These are phyloP conservation scores for Dryococelus australis DNA, from an alignment of 2,888 invertebrate species.

Conservation along the genomic window DNA sequence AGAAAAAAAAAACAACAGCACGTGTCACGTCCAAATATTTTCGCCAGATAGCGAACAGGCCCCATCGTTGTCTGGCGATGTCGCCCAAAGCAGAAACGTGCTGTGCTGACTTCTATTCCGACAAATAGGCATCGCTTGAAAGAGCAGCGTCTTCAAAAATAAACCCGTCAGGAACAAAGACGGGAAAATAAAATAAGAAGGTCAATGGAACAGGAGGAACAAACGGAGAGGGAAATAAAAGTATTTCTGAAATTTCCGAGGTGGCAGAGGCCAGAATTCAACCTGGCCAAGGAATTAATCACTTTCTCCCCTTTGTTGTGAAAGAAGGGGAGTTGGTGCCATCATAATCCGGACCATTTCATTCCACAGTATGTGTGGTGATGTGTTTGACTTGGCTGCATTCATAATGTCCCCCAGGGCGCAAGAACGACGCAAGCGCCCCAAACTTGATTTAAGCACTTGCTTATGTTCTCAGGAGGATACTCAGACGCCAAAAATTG, in stretches of 20 bases:
- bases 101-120: neutral
- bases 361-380: neutral
- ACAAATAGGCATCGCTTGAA: neutral
- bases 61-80: neutral
- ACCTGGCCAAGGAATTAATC: neutral
- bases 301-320: neutral
- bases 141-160: neutral
- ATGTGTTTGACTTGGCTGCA: slow-evolving; percentile 10
- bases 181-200: neutral
- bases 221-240: neutral
- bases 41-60: neutral
- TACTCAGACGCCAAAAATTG: neutral
- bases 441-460: neutral
- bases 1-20: neutral
- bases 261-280: neutral
- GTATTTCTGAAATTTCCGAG: slow-evolving; percentile 16
- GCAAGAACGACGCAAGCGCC: neutral
- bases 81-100: neutral
- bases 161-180: neutral
- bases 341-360: neutral
- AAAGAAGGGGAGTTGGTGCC: neutral
- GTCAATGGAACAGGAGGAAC: neutral
- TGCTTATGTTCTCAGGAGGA: neutral
- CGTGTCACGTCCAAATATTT: slow-evolving; percentile 1
- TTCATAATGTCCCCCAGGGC: neutral